Evolutionary conservation across 2,888 invertebrate species (phyloP), one percentile per base, ranked within the genome.

Genomic region (Dusona sp.): DNA sequence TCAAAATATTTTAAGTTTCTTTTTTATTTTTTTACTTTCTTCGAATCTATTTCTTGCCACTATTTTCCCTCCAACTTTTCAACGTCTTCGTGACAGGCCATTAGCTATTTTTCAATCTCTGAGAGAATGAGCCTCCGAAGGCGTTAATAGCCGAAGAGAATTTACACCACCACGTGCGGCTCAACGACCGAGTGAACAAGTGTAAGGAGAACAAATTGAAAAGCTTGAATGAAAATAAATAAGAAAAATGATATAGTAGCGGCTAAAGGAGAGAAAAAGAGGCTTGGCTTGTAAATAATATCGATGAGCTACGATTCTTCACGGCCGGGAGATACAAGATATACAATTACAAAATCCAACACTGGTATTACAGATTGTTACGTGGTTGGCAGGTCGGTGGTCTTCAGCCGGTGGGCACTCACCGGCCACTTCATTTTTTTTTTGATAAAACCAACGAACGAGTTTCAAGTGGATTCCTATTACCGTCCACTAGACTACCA

Each of bases 391-490:
- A 61, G 54, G 80, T 65, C 54, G 85, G 78, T 85, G 87, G 79
- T 85, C 77, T 70, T 29, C 38, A 51, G 72, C 61, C 57, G 38
- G 29, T 74, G 72, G 57, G 54, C 70, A 72, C 86, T 82, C 74
- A 51, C 54, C 72, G 51, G 57, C 70, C 80, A 79, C 85, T 86
- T 77, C 68, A 80, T 51, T 78, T 79, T 65, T 67, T 74, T 78
- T 48, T 70, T 81, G 83, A 80, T 83, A 80, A 81, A 68, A 75
- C 81, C 81, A 78, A 82, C 83, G 83, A 86, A 87, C 85, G 86
- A 86, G 87, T 88, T 88, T 86, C 84, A 78, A 88, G 87, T 88
- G 84, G 85, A 84, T 84, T 72, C 73, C 83, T 72, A 80, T 80
- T 80, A 80, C 86, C 57, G 79, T 45, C 79, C 79, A 79, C 79